Conservation (phyloP, 2,797 vertebrate genomes). For the Linurgus olivaceus region DNA sequence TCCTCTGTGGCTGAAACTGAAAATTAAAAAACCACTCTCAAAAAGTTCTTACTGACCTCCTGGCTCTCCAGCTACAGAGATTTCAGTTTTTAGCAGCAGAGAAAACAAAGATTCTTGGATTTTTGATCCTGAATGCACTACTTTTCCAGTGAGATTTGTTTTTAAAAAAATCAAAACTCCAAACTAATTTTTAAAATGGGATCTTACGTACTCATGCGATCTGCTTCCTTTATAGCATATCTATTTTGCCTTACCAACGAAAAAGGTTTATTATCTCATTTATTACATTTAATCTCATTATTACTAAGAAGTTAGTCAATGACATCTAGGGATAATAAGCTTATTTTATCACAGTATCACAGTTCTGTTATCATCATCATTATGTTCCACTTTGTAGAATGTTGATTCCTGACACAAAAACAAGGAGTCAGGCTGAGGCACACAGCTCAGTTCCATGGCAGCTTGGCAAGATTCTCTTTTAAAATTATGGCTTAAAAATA, state of each 20-base stretch:
- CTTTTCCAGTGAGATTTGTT: background rate
- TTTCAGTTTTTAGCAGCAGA: background rate
- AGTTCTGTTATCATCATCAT: background rate
- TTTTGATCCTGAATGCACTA: background rate
- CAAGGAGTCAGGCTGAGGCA: background rate
- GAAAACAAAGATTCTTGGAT: background rate
- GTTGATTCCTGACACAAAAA: background rate
- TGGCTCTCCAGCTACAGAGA: background rate
- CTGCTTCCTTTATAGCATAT: background rate
- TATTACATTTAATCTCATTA: background rate
- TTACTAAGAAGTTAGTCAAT: conserved; percentile 1
- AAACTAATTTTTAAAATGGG: background rate
- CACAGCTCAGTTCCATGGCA: background rate
- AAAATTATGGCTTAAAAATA: background rate
- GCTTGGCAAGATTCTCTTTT: background rate
- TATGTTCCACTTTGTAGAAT: background rate
- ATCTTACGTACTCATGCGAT: background rate
- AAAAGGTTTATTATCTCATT: conserved; percentile 1
- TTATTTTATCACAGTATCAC: conserved; percentile 17
- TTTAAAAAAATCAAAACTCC: background rate
- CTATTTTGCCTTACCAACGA: background rate
- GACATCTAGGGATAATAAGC: conserved; percentile 20
- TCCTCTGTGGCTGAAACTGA: background rate
- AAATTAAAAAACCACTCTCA: background rate
- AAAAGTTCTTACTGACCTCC: background rate